A percentile compares a stretch with the other conserved stretches of the same genome.
Evolutionary conservation across 1,140 invertebrate species (phyloP).

Genomic region (Drosophila pandora): DNA sequence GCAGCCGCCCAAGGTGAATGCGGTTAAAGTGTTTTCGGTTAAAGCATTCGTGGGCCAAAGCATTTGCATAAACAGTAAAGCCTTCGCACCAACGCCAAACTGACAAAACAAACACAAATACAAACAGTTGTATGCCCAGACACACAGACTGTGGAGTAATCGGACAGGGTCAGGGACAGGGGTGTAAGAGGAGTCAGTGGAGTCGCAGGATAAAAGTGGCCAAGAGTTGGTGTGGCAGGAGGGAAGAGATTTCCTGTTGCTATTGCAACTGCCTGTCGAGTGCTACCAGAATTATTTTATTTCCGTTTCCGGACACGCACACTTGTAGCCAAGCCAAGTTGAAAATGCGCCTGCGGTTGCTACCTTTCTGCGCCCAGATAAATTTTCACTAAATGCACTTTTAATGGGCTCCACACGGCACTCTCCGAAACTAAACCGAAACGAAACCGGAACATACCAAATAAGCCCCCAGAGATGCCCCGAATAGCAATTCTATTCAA

Average conservation of each 20-base stretch:
- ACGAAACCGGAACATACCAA: slow-evolving; percentile 30
- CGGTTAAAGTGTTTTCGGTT: slow-evolving; percentile 80
- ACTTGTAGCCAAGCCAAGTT: slow-evolving; percentile 57
- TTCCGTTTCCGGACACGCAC: slow-evolving; percentile 74
- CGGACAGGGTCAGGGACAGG: slow-evolving; percentile 1
- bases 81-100: slow-evolving; percentile 46
- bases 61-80: slow-evolving; percentile 73
- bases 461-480: slow-evolving; percentile 38
- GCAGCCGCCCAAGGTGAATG: slow-evolving; percentile 77
- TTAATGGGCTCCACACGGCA: slow-evolving; percentile 62
- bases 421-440: slow-evolving; percentile 29
- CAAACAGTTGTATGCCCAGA: slow-evolving; percentile 4
- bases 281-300: slow-evolving; percentile 72
- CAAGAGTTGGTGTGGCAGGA: neutral
- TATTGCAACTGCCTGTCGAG: slow-evolving; percentile 60
- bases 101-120: slow-evolving; percentile 21
- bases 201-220: slow-evolving; percentile 24
- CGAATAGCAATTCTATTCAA: neutral
- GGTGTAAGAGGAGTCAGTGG: slow-evolving; percentile 3
- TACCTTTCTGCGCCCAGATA: slow-evolving; percentile 67
- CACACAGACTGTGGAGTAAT: slow-evolving; percentile 13
- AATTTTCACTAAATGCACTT: slow-evolving; percentile 79
- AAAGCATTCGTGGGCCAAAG: slow-evolving; percentile 66
- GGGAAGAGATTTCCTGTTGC: slow-evolving; percentile 30
- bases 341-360: slow-evolving; percentile 69